Percentiles rank a stretch among this genome's conserved stretches.
phyloP scores from a whole-genome alignment of 2,888 invertebrate species.

The Camptogramma bilineatum region DNA sequence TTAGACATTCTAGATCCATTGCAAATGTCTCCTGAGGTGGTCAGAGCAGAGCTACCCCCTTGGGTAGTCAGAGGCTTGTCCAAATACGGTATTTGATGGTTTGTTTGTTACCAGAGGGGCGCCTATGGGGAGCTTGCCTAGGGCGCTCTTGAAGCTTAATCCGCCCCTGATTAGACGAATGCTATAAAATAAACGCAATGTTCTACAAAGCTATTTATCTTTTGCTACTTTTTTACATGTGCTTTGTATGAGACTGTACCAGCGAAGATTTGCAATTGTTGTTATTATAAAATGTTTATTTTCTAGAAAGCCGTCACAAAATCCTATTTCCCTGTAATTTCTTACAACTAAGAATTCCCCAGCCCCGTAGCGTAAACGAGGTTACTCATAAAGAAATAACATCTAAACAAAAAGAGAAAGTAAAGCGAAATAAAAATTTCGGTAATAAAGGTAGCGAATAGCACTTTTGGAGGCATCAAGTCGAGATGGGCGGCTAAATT shows the following conservation, averaged over 20 bases:
- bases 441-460: slow-evolving; percentile 71
- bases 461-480: slow-evolving; percentile 75
- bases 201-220: background rate
- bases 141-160: too few relatives aligned
- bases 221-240: background rate
- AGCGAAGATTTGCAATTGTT: background rate
- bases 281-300: slow-evolving; percentile 11
- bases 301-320: slow-evolving; percentile 11
- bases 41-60: too few relatives aligned
- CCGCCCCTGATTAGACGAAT: background rate
- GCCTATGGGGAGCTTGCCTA: too few relatives aligned
- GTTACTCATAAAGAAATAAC: slow-evolving; percentile 67
- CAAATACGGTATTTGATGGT: too few relatives aligned
- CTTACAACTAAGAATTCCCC: slow-evolving; percentile 40
- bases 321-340: slow-evolving; percentile 30
- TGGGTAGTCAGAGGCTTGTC: too few relatives aligned
- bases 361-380: slow-evolving; percentile 51
- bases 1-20: too few relatives aligned
- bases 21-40: too few relatives aligned
- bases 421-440: slow-evolving; percentile 69
- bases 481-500: slow-evolving; percentile 76
- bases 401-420: slow-evolving; percentile 61
- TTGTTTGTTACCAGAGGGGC: too few relatives aligned
- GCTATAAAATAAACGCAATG: background rate
- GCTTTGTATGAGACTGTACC: background rate